phyloP scores from a whole-genome alignment of 2,113 vertebrate genomes.

The Phylloscopus whistleri region DNA sequence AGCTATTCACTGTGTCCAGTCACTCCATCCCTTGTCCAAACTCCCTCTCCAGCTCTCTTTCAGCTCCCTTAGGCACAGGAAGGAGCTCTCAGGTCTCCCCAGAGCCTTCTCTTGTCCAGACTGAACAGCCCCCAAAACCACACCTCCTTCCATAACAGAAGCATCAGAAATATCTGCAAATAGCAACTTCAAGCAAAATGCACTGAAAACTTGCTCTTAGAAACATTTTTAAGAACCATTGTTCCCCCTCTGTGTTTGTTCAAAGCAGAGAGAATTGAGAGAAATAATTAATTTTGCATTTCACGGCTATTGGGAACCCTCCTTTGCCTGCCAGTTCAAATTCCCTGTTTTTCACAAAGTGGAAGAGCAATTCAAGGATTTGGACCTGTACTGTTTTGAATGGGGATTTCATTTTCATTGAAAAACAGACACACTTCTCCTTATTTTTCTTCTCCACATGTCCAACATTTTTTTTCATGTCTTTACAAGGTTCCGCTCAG shows the following conservation, averaged over 20 bases:
- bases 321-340: background rate
- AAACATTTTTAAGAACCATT: background rate
- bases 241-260: background rate
- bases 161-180: background rate
- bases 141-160: background rate
- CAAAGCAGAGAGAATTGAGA: background rate
- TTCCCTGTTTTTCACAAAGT: background rate
- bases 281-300: background rate
- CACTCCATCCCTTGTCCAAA: background rate
- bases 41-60: background rate
- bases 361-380: background rate
- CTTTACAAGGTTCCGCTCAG: background rate
- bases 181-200: background rate
- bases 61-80: background rate
- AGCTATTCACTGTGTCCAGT: background rate
- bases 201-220: background rate
- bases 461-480: background rate
- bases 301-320: background rate
- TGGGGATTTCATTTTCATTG: background rate
- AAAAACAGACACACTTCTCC: background rate
- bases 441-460: background rate
- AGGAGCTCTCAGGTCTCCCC: background rate
- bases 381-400: background rate
- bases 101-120: background rate
- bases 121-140: background rate